Base-by-base conservation (phyloP, 2,113 vertebrate species). In the Forbesichthys papilliferus region DNA sequence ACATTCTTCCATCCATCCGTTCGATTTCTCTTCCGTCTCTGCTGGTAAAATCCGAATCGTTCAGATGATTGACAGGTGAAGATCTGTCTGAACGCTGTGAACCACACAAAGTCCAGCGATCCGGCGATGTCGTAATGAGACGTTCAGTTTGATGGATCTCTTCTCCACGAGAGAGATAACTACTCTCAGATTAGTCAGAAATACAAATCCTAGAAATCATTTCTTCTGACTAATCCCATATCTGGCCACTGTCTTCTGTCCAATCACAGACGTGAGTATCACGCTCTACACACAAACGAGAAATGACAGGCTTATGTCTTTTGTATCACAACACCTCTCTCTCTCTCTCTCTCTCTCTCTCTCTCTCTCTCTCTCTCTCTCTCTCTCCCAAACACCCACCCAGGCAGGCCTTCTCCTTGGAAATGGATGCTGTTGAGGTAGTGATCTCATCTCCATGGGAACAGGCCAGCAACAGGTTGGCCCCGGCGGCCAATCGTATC, bases 391-490 rank as follows among this genome's bases (percentile, higher is more conserved):
- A 55, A 5, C 27, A 1, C 57, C 11, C 46, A 4, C 33, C 46
- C 61, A 48, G 42, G 34, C 61, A 48, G 42, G 34, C 20, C 5
- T 57, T 20, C 18, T 56, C n/a, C 11, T 11, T 27, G 13, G 2
- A 10, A 27, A 57, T 27, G 53, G 53, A n/a, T 54, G 53, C n/a
- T 61, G 12, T 18, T 1, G 0, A 47, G 33, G 8, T 20, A 48
- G 67, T 42, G 74, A 88, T 88, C 77, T 74, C 77, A 90, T 91
- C 87, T 72, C 91, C 86, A 91, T 89, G 88, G 87, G 88, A 91
- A 92, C 89, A 89, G 82, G 89, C 87, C 84, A 84, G 90, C 90
- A 92, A 92, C 90, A 91, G 89, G 83, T 87, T 90, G 54, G 48
- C 68, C 55, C 71, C 47, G 2, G 18, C 58, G 70, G 13, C 90